These are phyloP conservation scores for Chaetodon trifascialis DNA, from an alignment of 2,113 vertebrate species.

Conservation along the genomic window DNA sequence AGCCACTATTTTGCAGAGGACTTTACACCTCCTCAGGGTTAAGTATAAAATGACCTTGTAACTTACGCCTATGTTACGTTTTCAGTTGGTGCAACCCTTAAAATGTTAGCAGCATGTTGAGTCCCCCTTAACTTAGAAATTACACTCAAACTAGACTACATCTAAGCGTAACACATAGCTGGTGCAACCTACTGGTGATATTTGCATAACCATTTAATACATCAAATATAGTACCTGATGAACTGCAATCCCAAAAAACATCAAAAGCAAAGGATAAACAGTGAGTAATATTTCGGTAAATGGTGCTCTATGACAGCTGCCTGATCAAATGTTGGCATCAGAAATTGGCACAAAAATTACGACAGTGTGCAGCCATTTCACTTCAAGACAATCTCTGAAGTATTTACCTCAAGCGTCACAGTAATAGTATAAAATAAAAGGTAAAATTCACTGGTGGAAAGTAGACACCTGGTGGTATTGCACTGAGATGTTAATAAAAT, in stretches of 20 bases:
- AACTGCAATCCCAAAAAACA: background rate
- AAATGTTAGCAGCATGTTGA: no score
- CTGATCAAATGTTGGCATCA: background rate
- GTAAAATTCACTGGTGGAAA: background rate
- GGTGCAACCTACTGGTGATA: no score
- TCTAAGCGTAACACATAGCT: no score
- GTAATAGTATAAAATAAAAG: background rate
- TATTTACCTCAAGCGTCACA: background rate
- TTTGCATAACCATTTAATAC: background rate
- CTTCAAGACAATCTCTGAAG: background rate
- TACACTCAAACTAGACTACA: no score
- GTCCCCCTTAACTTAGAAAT: no score
- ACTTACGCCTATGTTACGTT: no score
- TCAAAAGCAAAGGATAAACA: background rate
- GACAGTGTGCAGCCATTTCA: background rate
- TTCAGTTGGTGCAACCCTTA: no score
- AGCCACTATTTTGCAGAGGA: no score
- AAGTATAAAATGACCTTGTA: no score
- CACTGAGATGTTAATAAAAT: constrained; percentile 5
- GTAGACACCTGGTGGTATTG: constrained; percentile 7
- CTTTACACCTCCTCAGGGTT: no score
- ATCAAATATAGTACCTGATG: background rate
- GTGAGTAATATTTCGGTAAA: background rate
- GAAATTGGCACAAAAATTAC: constrained; percentile 9
- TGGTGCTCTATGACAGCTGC: background rate